Percentiles rank a stretch among this genome's conserved stretches.
phyloP scores from a whole-genome alignment of 2,888 invertebrate species.

The Listrodromus nycthemerus region DNA sequence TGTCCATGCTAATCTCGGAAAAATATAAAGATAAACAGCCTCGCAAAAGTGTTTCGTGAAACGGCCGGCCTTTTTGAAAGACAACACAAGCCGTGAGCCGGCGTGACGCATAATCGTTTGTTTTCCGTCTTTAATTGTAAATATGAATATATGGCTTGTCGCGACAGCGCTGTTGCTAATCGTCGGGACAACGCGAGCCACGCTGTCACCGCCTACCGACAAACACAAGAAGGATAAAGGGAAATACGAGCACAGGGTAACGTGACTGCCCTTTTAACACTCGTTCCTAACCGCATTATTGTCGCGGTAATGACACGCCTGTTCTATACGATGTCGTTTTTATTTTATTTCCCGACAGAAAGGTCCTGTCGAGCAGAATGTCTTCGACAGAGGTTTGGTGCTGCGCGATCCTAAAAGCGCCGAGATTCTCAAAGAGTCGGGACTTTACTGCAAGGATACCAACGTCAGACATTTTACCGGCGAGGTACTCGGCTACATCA shows the following conservation, averaged over 20 bases:
- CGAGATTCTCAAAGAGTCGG: constrained; percentile 92
- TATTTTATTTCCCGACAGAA: constrained; percentile 69
- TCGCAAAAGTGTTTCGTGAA: not conserved
- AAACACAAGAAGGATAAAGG: constrained; percentile 67
- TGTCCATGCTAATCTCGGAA: not conserved
- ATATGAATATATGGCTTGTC: constrained; percentile 67
- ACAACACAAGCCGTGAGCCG: not conserved
- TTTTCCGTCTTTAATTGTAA: constrained; percentile 40
- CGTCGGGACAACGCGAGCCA: constrained; percentile 59
- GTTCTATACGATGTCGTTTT: not conserved
- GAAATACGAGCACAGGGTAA: constrained; percentile 70
- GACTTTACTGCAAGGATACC: constrained; percentile 90
- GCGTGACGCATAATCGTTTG: constrained; percentile 9
- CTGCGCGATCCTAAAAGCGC: constrained; percentile 88
- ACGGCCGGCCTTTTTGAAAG: constrained; percentile 15
- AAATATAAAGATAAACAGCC: not conserved
- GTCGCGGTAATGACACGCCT: too few species aligned
- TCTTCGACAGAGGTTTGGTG: constrained; percentile 90
- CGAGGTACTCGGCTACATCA: constrained; percentile 95
- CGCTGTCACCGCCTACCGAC: constrained; percentile 71
- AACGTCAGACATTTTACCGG: constrained; percentile 89
- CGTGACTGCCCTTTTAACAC: not conserved
- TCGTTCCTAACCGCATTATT: not conserved
- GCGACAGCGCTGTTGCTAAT: constrained; percentile 61
- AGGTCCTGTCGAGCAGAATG: constrained; percentile 88